Base-by-base conservation (phyloP, 1,140 invertebrate genomes). In the Trachelipus rathkii region DNA sequence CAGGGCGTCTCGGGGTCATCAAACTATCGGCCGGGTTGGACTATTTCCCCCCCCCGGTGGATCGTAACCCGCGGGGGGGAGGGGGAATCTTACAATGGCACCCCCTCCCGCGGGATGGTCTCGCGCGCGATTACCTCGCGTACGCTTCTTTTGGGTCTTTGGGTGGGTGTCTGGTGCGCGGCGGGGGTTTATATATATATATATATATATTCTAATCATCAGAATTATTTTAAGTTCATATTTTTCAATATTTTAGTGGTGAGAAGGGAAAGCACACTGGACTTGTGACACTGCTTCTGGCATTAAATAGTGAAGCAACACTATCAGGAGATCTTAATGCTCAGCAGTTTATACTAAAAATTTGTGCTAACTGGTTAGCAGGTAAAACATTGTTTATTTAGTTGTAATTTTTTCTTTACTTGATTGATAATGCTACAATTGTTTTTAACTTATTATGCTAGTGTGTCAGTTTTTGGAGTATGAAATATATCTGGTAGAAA, bases 291-390 rank as follows among this genome's bases (percentile, higher is more conserved):
- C 81, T 86, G 10, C 69, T 86, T 77, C 73, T 91, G 10, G 86
- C 87, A 44, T 81, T 91, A 6, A 80, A 92, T 11, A 88, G 85
- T 0, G 88, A 87, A 45, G 89, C 90, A 1, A 84, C 87, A 10
- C 82, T 90, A 6, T 87, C 88, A 69, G 85, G 91, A 66, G 91
- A 92, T 82, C 83, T 92, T 2, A 84, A 87, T 11, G 87, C 87
- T 67, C 91, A 92, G 79, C 86, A 87, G 74, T 87, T 90, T 82
- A 83, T 90, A 7, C 83, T 92, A 7, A 83, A 87, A 44, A 83
- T 92, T 15, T 86, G 87, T 70, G 89, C 89, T 60, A 92, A 92
- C 85, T 82, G 92, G 0, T 87, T 90, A 72, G 87, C 88, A 68
- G 91, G 91, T 87, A 81, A 77, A 33, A 33, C 33, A 33, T 66